These are phyloP conservation scores for Holacanthus passer DNA, from an alignment of 2,113 vertebrate genomes.

Conservation along the genomic window DNA sequence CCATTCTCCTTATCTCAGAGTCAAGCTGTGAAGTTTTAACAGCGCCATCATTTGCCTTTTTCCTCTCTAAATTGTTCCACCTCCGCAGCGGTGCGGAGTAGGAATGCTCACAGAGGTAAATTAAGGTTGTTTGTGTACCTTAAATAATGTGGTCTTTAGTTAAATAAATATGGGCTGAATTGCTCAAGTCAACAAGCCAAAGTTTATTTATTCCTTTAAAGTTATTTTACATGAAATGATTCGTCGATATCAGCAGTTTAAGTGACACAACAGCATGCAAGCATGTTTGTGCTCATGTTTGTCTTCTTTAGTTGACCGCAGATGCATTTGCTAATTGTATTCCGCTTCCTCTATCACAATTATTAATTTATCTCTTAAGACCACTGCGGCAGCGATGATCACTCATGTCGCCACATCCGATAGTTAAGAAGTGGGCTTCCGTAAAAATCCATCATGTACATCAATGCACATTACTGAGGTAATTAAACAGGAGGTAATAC, in stretches of 20 bases:
- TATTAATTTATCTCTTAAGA: slow-evolving; percentile 84
- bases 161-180: slow-evolving; percentile 12
- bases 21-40: slow-evolving; percentile 80
- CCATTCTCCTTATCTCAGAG: slow-evolving; percentile 76
- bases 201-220: slow-evolving; percentile 35
- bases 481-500: slow-evolving; percentile 87
- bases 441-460: slow-evolving; percentile 89
- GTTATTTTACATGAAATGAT: background rate
- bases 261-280: background rate
- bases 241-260: slow-evolving; percentile 9
- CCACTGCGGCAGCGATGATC: slow-evolving; percentile 81
- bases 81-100: slow-evolving; percentile 23
- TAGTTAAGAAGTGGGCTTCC: slow-evolving; percentile 86
- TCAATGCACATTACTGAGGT: slow-evolving; percentile 88
- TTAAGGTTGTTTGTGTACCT: slow-evolving; percentile 37
- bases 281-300: slow-evolving; percentile 54
- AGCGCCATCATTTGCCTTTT: slow-evolving; percentile 63
- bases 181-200: slow-evolving; percentile 5
- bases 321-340: slow-evolving; percentile 76
- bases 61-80: slow-evolving; percentile 54
- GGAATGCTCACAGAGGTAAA: slow-evolving; percentile 23
- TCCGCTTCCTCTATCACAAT: slow-evolving; percentile 72
- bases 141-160: slow-evolving; percentile 20
- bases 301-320: slow-evolving; percentile 63
- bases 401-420: slow-evolving; percentile 82